Conservation (phyloP, 2,888 invertebrate species). For the Rhagophthalmus giganteus region DNA sequence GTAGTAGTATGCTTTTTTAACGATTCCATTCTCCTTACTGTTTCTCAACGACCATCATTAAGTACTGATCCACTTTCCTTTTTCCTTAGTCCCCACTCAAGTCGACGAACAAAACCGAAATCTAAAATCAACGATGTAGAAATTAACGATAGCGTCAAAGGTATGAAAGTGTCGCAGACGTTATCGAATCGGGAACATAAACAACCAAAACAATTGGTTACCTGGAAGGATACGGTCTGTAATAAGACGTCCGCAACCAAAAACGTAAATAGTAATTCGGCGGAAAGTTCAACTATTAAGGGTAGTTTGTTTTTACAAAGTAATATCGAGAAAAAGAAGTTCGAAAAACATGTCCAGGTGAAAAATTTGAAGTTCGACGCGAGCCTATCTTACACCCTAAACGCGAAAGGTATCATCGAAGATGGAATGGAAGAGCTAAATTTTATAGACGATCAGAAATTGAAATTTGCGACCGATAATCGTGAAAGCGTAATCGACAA, state of each 20-base stretch:
- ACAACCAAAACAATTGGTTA: conserved; percentile 39
- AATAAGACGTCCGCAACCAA: conserved; percentile 4
- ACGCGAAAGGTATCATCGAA: neutral
- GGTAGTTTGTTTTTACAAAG: neutral
- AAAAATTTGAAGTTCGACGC: neutral
- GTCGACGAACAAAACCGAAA: conserved; percentile 35
- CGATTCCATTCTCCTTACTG: conserved; percentile 46
- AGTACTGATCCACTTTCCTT: conserved; percentile 43
- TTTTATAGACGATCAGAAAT: no score
- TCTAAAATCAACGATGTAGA: conserved; percentile 50
- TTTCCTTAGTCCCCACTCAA: conserved; percentile 38
- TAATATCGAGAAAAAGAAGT: neutral
- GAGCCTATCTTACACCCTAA: neutral
- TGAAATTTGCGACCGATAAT: no score
- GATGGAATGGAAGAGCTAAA: neutral
- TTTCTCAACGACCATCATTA: neutral
- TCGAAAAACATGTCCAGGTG: neutral
- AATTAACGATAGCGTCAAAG: conserved; percentile 47
- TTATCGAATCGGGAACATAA: conserved; percentile 10
- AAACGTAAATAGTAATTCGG: neutral
- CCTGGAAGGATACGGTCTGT: conserved; percentile 43
- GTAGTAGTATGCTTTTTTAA: neutral
- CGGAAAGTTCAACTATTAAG: neutral
- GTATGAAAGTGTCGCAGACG: conserved; percentile 48
- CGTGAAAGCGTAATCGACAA: no score